Conservation (phyloP, 1,140 invertebrate genomes). For the Magallana angulata region DNA sequence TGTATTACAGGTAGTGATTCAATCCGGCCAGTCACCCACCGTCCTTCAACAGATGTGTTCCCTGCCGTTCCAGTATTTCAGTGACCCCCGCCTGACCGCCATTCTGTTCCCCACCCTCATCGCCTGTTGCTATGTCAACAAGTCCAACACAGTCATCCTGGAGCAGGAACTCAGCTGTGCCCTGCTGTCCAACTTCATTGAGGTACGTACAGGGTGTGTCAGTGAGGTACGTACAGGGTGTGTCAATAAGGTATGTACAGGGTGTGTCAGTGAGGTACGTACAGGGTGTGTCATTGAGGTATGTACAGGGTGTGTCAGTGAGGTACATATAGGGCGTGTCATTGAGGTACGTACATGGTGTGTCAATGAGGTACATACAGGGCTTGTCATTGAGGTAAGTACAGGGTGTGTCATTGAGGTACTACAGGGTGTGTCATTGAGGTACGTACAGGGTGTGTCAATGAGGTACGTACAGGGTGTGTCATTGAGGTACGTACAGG, state of each 20-base stretch:
- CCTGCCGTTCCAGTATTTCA: conserved; percentile 93
- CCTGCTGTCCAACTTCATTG: conserved; percentile 80
- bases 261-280: too few species aligned
- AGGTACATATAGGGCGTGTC: too few species aligned
- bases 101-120: conserved; percentile 93
- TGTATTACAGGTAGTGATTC: conserved; percentile 85
- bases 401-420: neutral
- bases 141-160: conserved; percentile 85
- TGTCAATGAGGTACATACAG: too few species aligned
- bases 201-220: conserved; percentile 62
- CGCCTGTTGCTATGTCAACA: conserved; percentile 87
- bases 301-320: neutral
- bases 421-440: too few species aligned
- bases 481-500: neutral
- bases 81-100: conserved; percentile 86
- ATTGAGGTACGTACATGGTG: too few species aligned
- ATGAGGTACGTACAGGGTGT: conserved; percentile 70
- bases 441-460: conserved; percentile 50
- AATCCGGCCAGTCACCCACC: conserved; percentile 89
- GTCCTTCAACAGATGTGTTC: conserved; percentile 94
- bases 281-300: conserved; percentile 74
- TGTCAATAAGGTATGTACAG: too few species aligned
- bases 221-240: too few species aligned
- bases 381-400: conserved; percentile 75
- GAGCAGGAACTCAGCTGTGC: conserved; percentile 88